Conservation (phyloP, 1,140 invertebrate genomes). For the Alviniconcha marisindica region DNA sequence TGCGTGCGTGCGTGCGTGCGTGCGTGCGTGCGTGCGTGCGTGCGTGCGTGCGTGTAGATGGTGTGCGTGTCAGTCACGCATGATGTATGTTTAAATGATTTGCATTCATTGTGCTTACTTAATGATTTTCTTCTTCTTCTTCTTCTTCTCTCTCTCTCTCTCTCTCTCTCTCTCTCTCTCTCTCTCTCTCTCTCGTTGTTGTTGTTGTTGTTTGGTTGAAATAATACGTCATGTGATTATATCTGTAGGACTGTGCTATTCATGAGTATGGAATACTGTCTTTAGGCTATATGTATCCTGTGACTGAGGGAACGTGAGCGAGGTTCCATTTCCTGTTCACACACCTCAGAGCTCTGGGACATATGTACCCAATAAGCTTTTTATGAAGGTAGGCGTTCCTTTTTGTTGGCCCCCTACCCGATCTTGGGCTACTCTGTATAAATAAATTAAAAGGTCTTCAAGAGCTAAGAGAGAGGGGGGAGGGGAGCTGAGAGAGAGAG, state of each 20-base stretch:
- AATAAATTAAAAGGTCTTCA: no score
- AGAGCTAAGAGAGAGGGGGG: no score
- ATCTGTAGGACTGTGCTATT: background rate
- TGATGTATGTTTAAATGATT: background rate
- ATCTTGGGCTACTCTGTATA: no score
- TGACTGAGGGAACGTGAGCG: no score
- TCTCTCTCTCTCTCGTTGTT: background rate
- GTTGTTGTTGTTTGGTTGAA: background rate
- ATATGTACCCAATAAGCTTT: no score
- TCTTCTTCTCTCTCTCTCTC: background rate
- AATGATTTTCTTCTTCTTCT: background rate
- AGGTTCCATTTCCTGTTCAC: no score
- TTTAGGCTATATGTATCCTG: background rate
- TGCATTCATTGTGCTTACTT: background rate
- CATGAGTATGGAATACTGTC: background rate
- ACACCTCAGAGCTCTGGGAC: background rate
- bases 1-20: background rate
- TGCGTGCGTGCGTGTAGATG: background rate
- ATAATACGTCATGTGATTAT: background rate
- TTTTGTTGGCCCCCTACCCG: no score
- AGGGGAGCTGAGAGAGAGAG: no score
- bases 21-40: background rate
- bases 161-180: conserved; percentile 10
- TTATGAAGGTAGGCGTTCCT: no score
- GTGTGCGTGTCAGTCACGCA: background rate